These are phyloP conservation scores for Mustela nigripes DNA, from an alignment of 2,113 vertebrate species.

Conservation along the genomic window DNA sequence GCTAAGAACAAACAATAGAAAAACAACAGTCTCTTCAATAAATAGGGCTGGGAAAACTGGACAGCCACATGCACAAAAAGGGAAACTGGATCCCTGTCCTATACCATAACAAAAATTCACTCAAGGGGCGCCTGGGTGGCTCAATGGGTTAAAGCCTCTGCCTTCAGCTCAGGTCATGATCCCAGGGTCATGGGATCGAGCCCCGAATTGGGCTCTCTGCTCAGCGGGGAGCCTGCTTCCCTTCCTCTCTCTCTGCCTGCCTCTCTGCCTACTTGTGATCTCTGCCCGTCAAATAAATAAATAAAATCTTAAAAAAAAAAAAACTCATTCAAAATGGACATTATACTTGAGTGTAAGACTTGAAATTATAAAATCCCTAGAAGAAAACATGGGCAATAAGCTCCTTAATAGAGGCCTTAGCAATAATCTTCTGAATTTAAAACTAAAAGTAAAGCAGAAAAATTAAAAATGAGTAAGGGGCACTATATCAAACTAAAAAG, in stretches of 20 bases:
- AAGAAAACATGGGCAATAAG: neutral
- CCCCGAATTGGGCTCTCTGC: no score
- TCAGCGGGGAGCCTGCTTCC: no score
- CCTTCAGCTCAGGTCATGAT: no score
- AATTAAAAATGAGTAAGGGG: neutral
- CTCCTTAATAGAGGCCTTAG: neutral
- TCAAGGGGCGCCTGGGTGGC: no score
- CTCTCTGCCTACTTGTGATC: no score
- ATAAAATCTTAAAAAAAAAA: no score
- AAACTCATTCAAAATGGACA: neutral
- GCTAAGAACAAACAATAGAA: neutral
- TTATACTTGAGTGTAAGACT: neutral
- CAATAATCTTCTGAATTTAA: neutral
- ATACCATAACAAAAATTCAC: neutral
- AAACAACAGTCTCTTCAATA: neutral
- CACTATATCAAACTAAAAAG: neutral
- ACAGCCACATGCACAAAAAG: neutral
- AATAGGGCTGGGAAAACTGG: neutral
- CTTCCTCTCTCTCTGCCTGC: no score
- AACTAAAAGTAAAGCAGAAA: neutral
- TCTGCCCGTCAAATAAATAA: no score
- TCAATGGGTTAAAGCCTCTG: no score
- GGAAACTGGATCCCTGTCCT: neutral
- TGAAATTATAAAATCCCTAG: neutral
- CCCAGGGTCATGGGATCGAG: no score